Percentiles rank a stretch among this genome's conserved stretches.
phyloP scores from a whole-genome alignment of 2,797 vertebrate genomes.

The Fundulus diaphanus region DNA sequence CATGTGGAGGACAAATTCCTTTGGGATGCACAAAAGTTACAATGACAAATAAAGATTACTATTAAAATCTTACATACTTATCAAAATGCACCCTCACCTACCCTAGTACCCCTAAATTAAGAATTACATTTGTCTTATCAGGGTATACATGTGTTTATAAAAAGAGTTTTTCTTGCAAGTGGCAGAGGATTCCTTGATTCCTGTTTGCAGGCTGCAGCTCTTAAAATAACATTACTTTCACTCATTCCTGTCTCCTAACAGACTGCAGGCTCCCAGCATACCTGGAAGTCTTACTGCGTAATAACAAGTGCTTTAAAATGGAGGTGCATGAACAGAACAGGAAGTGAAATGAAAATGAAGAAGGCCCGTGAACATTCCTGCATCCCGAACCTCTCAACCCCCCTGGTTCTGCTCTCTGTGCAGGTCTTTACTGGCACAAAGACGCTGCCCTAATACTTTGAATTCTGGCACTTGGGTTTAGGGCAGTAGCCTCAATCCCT shows the following conservation, averaged over 20 bases:
- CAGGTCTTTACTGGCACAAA: constrained; percentile 66
- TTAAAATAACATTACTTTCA: constrained; percentile 24
- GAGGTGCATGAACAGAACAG: constrained; percentile 36
- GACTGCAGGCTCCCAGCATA: background rate
- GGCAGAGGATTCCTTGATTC: background rate
- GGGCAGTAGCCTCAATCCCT: background rate
- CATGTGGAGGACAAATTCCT: too few relatives aligned
- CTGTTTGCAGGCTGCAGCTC: constrained; percentile 12
- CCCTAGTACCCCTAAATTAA: background rate
- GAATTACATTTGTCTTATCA: background rate
- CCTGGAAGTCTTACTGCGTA: constrained; percentile 28
- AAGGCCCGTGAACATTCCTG: constrained; percentile 62
- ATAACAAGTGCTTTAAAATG: constrained; percentile 32
- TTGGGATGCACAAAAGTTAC: too few relatives aligned
- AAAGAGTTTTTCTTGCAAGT: background rate
- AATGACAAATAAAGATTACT: too few relatives aligned
- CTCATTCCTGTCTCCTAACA: constrained; percentile 18
- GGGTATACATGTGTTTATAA: too few relatives aligned
- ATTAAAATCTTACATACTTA: background rate
- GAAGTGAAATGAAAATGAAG: constrained; percentile 52
- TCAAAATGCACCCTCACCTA: background rate
- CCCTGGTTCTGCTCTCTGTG: constrained; percentile 33
- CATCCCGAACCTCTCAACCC: constrained; percentile 48
- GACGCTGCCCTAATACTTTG: constrained; percentile 60
- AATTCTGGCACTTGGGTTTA: constrained; percentile 54